Evolutionary conservation across 2,113 vertebrate genomes (phyloP).

Genomic region (Aldabrachelys gigantea): DNA sequence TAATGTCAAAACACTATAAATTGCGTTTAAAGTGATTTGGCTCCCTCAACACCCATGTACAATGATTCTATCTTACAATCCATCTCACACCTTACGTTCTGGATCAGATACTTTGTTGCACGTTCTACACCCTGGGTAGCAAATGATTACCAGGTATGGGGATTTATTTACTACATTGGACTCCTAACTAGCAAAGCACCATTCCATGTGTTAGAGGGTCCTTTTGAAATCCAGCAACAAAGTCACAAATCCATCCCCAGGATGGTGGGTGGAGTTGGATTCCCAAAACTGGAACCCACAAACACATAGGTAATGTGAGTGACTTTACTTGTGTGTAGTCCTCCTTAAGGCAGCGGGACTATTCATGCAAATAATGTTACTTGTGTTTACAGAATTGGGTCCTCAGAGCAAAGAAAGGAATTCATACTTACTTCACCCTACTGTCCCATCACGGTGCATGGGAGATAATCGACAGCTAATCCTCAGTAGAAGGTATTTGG

Average conservation of each 20-base stretch:
- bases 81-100: not conserved
- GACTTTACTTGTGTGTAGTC: no score
- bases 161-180: not conserved
- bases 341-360: not conserved
- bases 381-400: not conserved
- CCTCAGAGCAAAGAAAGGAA: not conserved
- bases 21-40: not conserved
- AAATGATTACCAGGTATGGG: not conserved
- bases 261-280: not conserved
- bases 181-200: not conserved
- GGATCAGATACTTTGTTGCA: not conserved
- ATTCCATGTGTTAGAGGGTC: not conserved
- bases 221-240: not conserved
- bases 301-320: not conserved
- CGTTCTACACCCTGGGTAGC: not conserved
- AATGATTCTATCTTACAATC: not conserved
- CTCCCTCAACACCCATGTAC: not conserved
- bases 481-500: not conserved
- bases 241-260: not conserved
- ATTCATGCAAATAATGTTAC: not conserved
- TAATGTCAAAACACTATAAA: not conserved
- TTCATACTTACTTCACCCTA: not conserved
- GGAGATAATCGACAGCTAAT: not conserved
- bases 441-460: not conserved
- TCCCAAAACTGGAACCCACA: not conserved